These are phyloP conservation scores for Macaria notata DNA, from an alignment of 2,888 invertebrate species.

Conservation along the genomic window DNA sequence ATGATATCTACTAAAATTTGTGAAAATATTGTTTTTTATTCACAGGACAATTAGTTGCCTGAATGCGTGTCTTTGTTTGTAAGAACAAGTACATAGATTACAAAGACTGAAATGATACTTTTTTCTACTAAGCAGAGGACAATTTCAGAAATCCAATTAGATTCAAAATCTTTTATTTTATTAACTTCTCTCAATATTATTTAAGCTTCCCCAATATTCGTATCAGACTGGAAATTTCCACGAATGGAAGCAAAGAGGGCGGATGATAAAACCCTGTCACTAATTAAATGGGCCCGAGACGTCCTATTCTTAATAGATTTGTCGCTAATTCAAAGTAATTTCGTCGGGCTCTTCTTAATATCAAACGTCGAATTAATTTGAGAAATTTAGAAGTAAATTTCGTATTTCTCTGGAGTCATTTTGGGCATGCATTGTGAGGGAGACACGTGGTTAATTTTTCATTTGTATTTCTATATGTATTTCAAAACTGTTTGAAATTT, in stretches of 20 bases:
- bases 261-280: slow-evolving; percentile 77
- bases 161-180: slow-evolving; percentile 44
- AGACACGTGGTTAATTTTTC: too few species aligned
- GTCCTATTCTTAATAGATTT: slow-evolving; percentile 77
- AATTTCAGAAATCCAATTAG: background rate
- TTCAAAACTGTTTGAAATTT: too few species aligned
- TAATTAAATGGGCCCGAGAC: slow-evolving; percentile 78
- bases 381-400: slow-evolving; percentile 31
- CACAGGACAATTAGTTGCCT: too few species aligned
- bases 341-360: slow-evolving; percentile 56
- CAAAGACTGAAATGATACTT: too few species aligned
- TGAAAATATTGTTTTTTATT: too few species aligned
- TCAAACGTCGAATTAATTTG: slow-evolving; percentile 61
- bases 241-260: slow-evolving; percentile 68
- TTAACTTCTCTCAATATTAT: slow-evolving; percentile 61
- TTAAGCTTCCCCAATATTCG: slow-evolving; percentile 71
- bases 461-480: too few species aligned
- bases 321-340: slow-evolving; percentile 75
- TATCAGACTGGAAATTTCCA: slow-evolving; percentile 66
- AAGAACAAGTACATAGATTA: too few species aligned
- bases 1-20: too few species aligned
- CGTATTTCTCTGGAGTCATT: slow-evolving; percentile 18
- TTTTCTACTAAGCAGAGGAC: too few species aligned
- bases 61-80: too few species aligned
- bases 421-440: slow-evolving; percentile 16